These are phyloP conservation scores for Dicyrtoma fusca DNA, from an alignment of 2,888 invertebrate genomes.

Conservation along the genomic window DNA sequence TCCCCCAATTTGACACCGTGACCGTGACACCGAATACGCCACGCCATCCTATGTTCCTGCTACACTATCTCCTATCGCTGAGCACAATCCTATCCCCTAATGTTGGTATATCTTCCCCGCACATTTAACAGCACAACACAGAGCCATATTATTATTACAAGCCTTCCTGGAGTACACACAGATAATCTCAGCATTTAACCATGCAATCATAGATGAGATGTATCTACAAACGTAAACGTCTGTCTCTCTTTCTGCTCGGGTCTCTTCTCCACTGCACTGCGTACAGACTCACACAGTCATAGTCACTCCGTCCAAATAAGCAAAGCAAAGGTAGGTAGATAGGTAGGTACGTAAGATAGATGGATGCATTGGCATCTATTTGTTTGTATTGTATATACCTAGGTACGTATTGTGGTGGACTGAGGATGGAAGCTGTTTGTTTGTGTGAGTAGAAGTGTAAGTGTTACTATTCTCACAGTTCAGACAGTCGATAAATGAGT, in stretches of 20 bases:
- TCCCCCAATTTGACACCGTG: conserved; percentile 50
- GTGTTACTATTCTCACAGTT: conserved; percentile 5
- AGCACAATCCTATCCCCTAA: not conserved
- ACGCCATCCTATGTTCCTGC: conserved; percentile 28
- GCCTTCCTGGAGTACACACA: too few relatives aligned
- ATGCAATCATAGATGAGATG: conserved; percentile 9
- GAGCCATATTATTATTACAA: not conserved
- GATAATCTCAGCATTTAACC: conserved; percentile 12
- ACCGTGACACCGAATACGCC: conserved; percentile 53
- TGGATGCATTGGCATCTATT: too few relatives aligned
- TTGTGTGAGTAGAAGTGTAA: not conserved
- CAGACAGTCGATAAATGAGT: not conserved
- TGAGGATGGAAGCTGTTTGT: too few relatives aligned
- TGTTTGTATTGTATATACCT: too few relatives aligned
- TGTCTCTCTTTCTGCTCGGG: not conserved
- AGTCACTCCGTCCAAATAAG: too few relatives aligned
- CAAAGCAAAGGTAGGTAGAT: too few relatives aligned
- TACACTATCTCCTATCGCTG: conserved; percentile 2
- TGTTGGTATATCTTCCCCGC: not conserved
- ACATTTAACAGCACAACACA: not conserved
- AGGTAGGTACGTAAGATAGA: too few relatives aligned
- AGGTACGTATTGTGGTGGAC: too few relatives aligned
- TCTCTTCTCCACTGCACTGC: too few relatives aligned
- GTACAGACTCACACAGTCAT: too few relatives aligned
- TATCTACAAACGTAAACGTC: not conserved